Conservation (phyloP, 1,140 invertebrate species). For the Pogonomyrmex californicus region DNA sequence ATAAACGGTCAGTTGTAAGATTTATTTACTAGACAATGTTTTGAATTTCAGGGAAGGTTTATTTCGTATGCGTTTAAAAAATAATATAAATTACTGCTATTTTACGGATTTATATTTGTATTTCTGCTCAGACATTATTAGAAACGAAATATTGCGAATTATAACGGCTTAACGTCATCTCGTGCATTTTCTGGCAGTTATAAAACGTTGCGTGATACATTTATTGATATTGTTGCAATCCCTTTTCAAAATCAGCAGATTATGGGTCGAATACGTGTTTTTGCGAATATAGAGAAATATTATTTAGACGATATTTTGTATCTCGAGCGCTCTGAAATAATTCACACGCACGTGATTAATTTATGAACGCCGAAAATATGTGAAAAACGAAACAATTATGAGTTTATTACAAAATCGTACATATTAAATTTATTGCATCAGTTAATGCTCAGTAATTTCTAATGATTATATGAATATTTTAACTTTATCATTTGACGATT, state of each 20-base stretch:
- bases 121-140: not conserved
- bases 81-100: not conserved
- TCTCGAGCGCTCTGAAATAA: not conserved
- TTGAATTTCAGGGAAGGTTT: not conserved
- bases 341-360: conserved; percentile 26
- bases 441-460: conserved; percentile 25
- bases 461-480: conserved; percentile 19
- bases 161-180: conserved; percentile 33
- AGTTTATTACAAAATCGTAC: conserved; percentile 31
- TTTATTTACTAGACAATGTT: not conserved
- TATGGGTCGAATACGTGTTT: conserved; percentile 10
- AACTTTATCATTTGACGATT: conserved; percentile 25
- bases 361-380: not conserved
- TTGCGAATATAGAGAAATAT: conserved; percentile 42
- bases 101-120: not conserved
- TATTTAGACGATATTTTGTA: conserved; percentile 26
- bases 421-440: conserved; percentile 35
- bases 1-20: conserved; percentile 32
- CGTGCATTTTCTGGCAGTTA: conserved; percentile 33
- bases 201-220: conserved; percentile 13
- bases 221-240: conserved; percentile 18
- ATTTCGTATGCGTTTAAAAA: not conserved
- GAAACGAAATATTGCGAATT: conserved; percentile 24
- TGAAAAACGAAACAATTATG: conserved; percentile 2
- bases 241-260: conserved; percentile 11